Evolutionary conservation across 2,113 vertebrate species (phyloP), one percentile per base, ranked within the genome.

Genomic region (Reinhardtius hippoglossoides): DNA sequence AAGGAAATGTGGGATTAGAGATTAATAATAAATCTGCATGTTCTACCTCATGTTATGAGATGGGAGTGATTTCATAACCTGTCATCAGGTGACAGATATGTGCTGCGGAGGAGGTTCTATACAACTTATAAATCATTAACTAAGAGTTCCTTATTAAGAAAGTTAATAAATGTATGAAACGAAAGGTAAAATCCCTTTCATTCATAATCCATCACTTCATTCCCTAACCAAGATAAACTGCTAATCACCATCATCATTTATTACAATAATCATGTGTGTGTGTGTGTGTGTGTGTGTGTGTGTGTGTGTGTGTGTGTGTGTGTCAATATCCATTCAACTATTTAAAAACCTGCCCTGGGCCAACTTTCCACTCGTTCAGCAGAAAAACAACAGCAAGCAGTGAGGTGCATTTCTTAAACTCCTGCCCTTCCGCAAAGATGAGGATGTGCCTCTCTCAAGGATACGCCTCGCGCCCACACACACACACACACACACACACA

Each of bases 331-430:
- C 72, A 79, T 89, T 81, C 81, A 88, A 71, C 84, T 91, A 84
- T 92, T 88, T 90, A 76, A 91, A 87, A 90, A 80, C 57, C 76
- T 67, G 58, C 80, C 75, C 71, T 57, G 26, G 40, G 78, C 81
- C 83, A 82, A 82, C 84, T 87, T 89, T 92, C 79, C 83, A 85
- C 85, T 73, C 72, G 63, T 89, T 91, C 88, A 89, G 90, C 90
- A 87, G 23, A 86, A 91, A 78, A 81, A 78, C 74, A 86, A 81
- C 76, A 85, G 83, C 73, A 84, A 72, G 69, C 65, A 63, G 24
- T 9, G 76, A 88, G 63, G 67, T 78, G 80, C 63, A 59, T 78
- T 81, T 86, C 74, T 84, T 65, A 55, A 82, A 75, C 79, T 81
- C 37, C 50, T 79, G 81, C 70, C 78, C 73, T 89, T 86, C 84